A percentile compares a stretch with the other conserved stretches of the same genome.
These are phyloP conservation scores for Channallabes apus DNA, from an alignment of 2,797 vertebrate genomes.

Conservation along the genomic window DNA sequence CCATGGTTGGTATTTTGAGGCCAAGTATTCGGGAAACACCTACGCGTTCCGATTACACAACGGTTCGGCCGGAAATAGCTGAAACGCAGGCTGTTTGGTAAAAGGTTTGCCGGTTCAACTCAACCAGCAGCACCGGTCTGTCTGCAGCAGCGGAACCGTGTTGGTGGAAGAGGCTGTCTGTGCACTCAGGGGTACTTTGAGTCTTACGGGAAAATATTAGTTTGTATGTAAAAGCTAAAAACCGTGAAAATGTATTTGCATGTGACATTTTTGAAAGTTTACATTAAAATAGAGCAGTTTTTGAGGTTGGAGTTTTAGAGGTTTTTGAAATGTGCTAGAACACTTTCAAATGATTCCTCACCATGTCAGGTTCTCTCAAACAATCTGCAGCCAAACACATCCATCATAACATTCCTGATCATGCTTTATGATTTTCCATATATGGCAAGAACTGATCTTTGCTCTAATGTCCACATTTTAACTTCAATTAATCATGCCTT, in stretches of 20 bases:
- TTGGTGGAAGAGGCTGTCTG: slow-evolving; percentile 1
- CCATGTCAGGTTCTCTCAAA: background rate
- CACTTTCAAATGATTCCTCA: background rate
- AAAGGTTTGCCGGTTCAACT: background rate
- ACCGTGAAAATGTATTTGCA: background rate
- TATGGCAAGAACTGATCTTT: background rate
- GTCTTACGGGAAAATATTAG: background rate
- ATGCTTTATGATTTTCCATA: background rate
- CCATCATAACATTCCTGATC: background rate
- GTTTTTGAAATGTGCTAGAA: background rate
- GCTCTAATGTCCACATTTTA: background rate
- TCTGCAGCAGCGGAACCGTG: slow-evolving; percentile 2
- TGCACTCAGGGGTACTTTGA: background rate
- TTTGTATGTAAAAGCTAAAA: background rate
- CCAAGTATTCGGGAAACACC: background rate
- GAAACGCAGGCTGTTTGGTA: background rate
- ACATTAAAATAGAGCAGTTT: background rate
- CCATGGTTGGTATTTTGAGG: background rate
- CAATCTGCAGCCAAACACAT: background rate
- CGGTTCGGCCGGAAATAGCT: background rate
- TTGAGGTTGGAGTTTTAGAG: too few species aligned
- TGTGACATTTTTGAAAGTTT: background rate
- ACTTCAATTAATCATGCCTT: too few species aligned
- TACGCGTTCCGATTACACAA: background rate
- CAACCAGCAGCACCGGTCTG: background rate